phyloP scores from a whole-genome alignment of 2,113 vertebrate genomes.

The Donacobius atricapilla region DNA sequence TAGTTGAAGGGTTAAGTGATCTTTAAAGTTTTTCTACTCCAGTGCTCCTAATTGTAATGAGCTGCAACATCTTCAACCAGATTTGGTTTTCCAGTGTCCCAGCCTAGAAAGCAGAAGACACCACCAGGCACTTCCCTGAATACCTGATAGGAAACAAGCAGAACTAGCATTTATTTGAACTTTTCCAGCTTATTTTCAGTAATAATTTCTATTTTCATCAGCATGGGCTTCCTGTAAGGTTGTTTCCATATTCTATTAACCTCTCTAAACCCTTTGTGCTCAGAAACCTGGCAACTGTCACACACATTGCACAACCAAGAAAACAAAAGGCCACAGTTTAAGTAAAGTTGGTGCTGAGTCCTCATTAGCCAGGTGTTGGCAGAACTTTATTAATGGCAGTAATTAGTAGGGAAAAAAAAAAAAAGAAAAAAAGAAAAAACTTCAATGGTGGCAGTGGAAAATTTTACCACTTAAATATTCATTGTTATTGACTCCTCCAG shows the following conservation, averaged over 20 bases:
- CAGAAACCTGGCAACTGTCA: slow-evolving; percentile 7
- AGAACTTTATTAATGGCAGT: slow-evolving; percentile 61
- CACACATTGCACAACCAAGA: background rate
- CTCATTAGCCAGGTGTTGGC: slow-evolving; percentile 59
- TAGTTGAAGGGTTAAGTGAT: background rate
- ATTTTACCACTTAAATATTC: slow-evolving; percentile 44
- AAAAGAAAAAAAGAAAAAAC: background rate
- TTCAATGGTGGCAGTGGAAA: slow-evolving; percentile 11
- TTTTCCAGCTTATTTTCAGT: background rate
- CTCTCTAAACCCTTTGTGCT: background rate
- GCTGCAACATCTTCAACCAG: background rate
- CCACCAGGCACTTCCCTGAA: background rate
- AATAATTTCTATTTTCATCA: background rate
- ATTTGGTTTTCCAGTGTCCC: background rate
- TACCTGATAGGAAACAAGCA: background rate
- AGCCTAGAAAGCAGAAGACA: background rate
- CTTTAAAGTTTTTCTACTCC: background rate
- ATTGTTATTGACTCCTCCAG: slow-evolving; percentile 29
- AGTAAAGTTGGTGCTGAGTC: slow-evolving; percentile 20
- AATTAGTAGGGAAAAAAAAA: slow-evolving; percentile 41
- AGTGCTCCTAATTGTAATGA: background rate
- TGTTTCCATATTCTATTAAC: background rate
- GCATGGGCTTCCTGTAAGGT: background rate
- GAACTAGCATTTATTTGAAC: background rate
- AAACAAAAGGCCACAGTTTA: slow-evolving; percentile 48